Evolutionary conservation across 2,797 vertebrate species (phyloP).

Genomic region (Dryobates pubescens): DNA sequence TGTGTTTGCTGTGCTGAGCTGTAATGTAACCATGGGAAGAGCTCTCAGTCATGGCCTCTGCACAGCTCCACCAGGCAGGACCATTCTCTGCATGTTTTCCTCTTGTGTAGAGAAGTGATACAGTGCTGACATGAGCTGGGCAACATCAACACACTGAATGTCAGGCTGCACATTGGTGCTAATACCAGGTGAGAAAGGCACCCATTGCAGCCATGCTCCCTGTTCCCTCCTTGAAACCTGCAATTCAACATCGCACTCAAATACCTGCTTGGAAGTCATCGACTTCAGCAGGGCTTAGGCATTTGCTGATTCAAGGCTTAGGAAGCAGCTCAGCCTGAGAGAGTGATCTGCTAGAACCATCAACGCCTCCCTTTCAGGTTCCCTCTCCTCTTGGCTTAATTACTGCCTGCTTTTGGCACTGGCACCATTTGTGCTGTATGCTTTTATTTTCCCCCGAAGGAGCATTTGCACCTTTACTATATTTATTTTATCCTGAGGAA

Average conservation of each 20-base stretch:
- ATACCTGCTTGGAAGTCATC: neutral
- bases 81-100: neutral
- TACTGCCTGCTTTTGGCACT: neutral
- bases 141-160: fast-evolving
- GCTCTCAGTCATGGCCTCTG: neutral
- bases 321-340: neutral
- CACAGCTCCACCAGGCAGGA: neutral
- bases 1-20: neutral
- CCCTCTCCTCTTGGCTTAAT: constrained; percentile 4
- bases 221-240: neutral
- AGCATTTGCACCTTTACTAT: constrained; percentile 10
- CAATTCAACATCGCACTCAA: neutral
- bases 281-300: neutral
- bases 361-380: neutral
- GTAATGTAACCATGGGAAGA: fast-evolving
- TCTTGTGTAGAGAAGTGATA: fast-evolving
- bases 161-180: fast-evolving
- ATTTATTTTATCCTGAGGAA: constrained; percentile 51
- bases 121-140: fast-evolving
- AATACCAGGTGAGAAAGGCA: fast-evolving
- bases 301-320: neutral
- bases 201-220: neutral
- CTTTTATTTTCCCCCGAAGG: neutral
- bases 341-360: neutral
- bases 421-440: neutral